Evolutionary conservation across 2,113 vertebrate genomes (phyloP), one percentile per base, ranked within the genome.

Genomic region (Barbus barbus): DNA sequence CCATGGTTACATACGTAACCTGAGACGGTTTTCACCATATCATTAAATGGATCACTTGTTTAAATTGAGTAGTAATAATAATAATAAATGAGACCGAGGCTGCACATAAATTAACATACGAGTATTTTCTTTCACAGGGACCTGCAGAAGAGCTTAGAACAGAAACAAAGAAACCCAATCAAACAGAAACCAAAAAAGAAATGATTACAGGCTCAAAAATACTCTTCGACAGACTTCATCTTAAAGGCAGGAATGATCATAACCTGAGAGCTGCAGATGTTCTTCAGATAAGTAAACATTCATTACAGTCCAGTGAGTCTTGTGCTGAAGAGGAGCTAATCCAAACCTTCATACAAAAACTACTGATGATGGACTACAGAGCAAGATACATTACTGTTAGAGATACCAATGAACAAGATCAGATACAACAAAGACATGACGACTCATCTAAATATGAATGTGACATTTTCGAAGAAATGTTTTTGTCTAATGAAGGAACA

Each of bases 331-430:
- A 46, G 5, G 36, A 80, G 2, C n/a, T 80, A 8, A 14, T 46
- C 14, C 44, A 46, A 46, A 46, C 44, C 4, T 46, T 46, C 44
- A 46, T 46, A 46, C 44, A 22, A 44, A 41, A 80, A 65, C 36
- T 80, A 28, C 58, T 80, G 36, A 80, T 63, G 36, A 80, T 65
- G 78, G 44, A 46, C 13, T 46, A 46, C 44, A 46, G 44, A 46
- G 44, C 44, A 46, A 46, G 44, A 46, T 46, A 46, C 44, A 14
- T 46, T 46, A 46, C 44, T 46, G 13, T 14, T 46, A 46, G 44
- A 46, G 44, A 46, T 46, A 12, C 44, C 44, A 46, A 4, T 46
- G 44, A 51, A 51, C 48, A 51, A 51, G 48, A 51, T 51, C 48
- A 18, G 48, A 51, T 51, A 51, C 48, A 51, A 51, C 5, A 51